A percentile compares a stretch with the other conserved stretches of the same genome.
phyloP scores from a whole-genome alignment of 2,888 invertebrate species.

The Melanargia galathea region DNA sequence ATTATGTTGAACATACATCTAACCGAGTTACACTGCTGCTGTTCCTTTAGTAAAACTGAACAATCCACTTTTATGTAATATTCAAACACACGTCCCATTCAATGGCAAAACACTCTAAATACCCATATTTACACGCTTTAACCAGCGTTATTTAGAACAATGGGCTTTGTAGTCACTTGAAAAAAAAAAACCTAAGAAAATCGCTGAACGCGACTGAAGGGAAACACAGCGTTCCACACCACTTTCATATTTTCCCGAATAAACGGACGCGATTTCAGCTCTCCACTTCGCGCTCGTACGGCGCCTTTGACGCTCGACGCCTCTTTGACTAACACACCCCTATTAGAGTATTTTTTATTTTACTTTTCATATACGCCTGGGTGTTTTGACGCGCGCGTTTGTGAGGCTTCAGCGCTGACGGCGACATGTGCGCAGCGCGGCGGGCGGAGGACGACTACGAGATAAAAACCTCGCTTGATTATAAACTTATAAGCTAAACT shows the following conservation, averaged over 20 bases:
- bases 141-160: slow-evolving; percentile 68
- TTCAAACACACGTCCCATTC: slow-evolving; percentile 74
- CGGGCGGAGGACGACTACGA: slow-evolving; percentile 78
- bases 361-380: slow-evolving; percentile 60
- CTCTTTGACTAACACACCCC: slow-evolving; percentile 52
- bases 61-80: slow-evolving; percentile 78
- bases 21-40: slow-evolving; percentile 76
- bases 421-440: slow-evolving; percentile 74
- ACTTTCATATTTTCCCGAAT: slow-evolving; percentile 77
- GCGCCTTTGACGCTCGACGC: slow-evolving; percentile 57
- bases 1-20: slow-evolving; percentile 81
- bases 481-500: slow-evolving; percentile 81
- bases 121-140: slow-evolving; percentile 66
- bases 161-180: slow-evolving; percentile 75
- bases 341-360: slow-evolving; percentile 45
- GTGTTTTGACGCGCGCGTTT: slow-evolving; percentile 69
- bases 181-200: slow-evolving; percentile 56
- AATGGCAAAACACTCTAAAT: slow-evolving; percentile 72
- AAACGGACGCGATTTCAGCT: slow-evolving; percentile 59
- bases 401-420: slow-evolving; percentile 58
- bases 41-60: slow-evolving; percentile 75
- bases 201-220: slow-evolving; percentile 62
- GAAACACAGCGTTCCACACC: slow-evolving; percentile 72
- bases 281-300: slow-evolving; percentile 58
- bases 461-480: slow-evolving; percentile 81